Base-by-base conservation (phyloP, 2,888 invertebrate species). In the Conchocele bisecta region DNA sequence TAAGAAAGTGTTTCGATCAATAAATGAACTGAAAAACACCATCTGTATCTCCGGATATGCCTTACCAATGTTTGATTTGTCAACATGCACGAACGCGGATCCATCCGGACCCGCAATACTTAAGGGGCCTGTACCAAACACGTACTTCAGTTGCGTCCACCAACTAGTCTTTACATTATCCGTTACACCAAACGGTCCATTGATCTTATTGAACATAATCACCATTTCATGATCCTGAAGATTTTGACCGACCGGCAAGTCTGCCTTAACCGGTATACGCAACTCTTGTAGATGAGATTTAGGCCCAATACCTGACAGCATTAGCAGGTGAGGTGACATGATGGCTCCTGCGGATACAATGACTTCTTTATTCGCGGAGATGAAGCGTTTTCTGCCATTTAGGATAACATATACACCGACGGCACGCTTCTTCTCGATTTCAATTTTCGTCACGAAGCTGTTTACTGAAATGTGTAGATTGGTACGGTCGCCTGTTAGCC, bases 241-340 rank as follows among this genome's bases (percentile, higher is more conserved):
- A 61, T 88, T 86, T 20, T 86, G 78, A 13, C 89, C 89, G 13
- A 89, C 89, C 5, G 88, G 89, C n/a, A 89, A 66, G 57, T 88
- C 84, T n/a, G 82, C 82, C 9, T 86, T 78, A 6, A 87, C 79
- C 7, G 84, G 83, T 39, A 89, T 86, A 87, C 88, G 26, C 35
- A 44, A 72, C 26, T 84, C 80, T 39, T 87, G 73, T 7, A 91
- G 83, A 11, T 89, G 86, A n/a, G 83, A 78, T 20, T 66, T 68
- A 1, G 91, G 91, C 15, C 91, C 91, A 28, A 91, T 82, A 11
- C 89, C 89, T 37, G 89, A 89, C 39, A 89, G 75, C 82, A 91
- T 80, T 6, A 91, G 79, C 4, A 91, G 73, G 35, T 89, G 86
- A 3, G 91, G 89, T 1, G 90, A 87, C 53, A 86, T 89, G 9